These are phyloP conservation scores for Amazona guildingii DNA, from an alignment of 2,113 vertebrate species.

Conservation along the genomic window DNA sequence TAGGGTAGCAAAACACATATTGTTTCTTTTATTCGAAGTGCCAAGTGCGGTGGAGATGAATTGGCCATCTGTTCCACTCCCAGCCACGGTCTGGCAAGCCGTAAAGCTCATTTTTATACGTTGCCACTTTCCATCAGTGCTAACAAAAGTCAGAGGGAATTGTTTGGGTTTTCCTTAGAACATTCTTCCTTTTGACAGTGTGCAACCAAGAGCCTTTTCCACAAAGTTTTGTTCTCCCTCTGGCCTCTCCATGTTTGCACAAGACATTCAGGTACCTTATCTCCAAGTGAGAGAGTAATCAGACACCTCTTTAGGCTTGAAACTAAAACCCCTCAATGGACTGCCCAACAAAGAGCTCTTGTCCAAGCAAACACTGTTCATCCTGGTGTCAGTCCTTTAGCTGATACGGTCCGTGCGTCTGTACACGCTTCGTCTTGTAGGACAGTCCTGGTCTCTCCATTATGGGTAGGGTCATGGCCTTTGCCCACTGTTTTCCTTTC, in stretches of 20 bases:
- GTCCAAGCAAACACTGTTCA: constrained; percentile 24
- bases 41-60: constrained; percentile 75
- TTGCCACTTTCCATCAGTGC: constrained; percentile 67
- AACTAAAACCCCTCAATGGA: not conserved
- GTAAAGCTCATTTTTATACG: constrained; percentile 66
- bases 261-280: constrained; percentile 32
- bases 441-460: not conserved
- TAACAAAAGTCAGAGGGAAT: constrained; percentile 59
- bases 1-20: constrained; percentile 71
- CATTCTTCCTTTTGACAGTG: constrained; percentile 23
- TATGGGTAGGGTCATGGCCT: not conserved
- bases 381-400: not conserved
- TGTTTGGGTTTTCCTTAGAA: constrained; percentile 21
- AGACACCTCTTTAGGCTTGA: not conserved
- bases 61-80: constrained; percentile 78
- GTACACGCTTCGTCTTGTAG: not conserved
- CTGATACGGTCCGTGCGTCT: not conserved
- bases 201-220: not conserved
- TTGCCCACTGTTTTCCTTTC: not conserved
- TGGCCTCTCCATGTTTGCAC: not conserved
- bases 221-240: not conserved
- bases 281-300: not conserved
- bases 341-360: constrained; percentile 34
- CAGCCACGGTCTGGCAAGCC: constrained; percentile 51
- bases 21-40: constrained; percentile 76